Evolutionary conservation across 2,113 vertebrate genomes (phyloP), one percentile per base, ranked within the genome.

Genomic region (Oreocharis arfaki): DNA sequence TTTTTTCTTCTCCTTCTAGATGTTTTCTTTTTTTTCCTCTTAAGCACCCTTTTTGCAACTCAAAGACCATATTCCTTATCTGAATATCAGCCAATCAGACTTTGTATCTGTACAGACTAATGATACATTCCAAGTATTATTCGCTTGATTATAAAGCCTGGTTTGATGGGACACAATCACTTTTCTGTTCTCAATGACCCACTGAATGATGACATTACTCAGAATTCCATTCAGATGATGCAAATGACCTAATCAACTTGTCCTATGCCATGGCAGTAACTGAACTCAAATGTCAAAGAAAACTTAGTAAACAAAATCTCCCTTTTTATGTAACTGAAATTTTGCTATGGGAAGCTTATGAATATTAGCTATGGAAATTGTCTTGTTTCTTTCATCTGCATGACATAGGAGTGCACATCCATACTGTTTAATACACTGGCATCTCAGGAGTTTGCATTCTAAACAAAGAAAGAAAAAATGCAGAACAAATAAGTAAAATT

Each of bases 61-160:
- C 75, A 39, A 84, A 63, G n/a, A 73, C 49, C 20, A 30, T 50
- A 59, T 63, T 93, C 59, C 32, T 90, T 70, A 47, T 67, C 27
- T 87, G 61, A 94, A 52, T 85, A 96, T 86, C 68, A 90, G 7
- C 81, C 65, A 83, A 92, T 91, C 79, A 93, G 33, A 73, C 16
- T 83, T 93, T 61, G 60, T 60, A 63, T 84, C 88, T 39, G 30
- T 68, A 73, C 60, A 83, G 79, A 46, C 12, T 81, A 74, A 60
- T 82, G 50, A 77, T 65, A 70, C 76, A 52, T 96, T 96, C 93
- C 96, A 93, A 93, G 84, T 93, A 90, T 91, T 96, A 94, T 95
- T 95, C 59, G 20, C 93, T 82, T 85, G 95, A 96, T 94, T 95
- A 97, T 97, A 97, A 96, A 97, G 97, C 86, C 80, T 92, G 32